phyloP scores from a whole-genome alignment of 1,140 invertebrate genomes.

The Drosophila tropicalis region DNA sequence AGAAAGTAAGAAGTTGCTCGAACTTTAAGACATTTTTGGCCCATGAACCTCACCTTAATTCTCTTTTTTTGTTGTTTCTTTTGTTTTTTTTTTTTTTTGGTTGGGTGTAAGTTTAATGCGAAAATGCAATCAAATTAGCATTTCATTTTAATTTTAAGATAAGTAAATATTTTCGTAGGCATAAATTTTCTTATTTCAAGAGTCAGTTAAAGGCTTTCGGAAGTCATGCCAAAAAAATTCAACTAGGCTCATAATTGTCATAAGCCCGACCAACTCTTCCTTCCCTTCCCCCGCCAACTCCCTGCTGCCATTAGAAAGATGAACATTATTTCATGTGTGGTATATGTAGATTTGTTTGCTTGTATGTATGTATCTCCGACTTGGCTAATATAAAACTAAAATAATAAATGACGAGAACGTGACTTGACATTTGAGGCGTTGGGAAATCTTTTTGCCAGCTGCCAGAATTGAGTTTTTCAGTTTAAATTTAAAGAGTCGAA shows the following conservation, averaged over 20 bases:
- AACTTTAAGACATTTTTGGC: neutral
- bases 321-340: conserved; percentile 2
- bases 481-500: conserved; percentile 34
- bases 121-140: conserved; percentile 49
- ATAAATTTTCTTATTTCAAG: neutral
- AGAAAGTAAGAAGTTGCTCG: conserved; percentile 4
- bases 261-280: neutral
- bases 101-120: conserved; percentile 52
- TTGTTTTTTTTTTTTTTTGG: neutral
- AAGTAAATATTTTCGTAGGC: neutral
- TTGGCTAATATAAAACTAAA: conserved; percentile 64
- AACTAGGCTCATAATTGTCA: conserved; percentile 17
- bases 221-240: neutral
- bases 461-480: conserved; percentile 11
- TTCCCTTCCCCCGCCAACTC: neutral
- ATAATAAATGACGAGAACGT: conserved; percentile 68
- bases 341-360: conserved; percentile 25
- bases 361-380: conserved; percentile 32
- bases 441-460: conserved; percentile 39
- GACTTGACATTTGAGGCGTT: conserved; percentile 57
- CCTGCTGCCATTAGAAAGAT: neutral
- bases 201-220: neutral
- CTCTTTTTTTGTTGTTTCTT: conserved; percentile 30
- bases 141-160: conserved; percentile 13
- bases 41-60: conserved; percentile 29